Conservation (phyloP, 2,888 invertebrate species). For the Eupithecia abbreviata region DNA sequence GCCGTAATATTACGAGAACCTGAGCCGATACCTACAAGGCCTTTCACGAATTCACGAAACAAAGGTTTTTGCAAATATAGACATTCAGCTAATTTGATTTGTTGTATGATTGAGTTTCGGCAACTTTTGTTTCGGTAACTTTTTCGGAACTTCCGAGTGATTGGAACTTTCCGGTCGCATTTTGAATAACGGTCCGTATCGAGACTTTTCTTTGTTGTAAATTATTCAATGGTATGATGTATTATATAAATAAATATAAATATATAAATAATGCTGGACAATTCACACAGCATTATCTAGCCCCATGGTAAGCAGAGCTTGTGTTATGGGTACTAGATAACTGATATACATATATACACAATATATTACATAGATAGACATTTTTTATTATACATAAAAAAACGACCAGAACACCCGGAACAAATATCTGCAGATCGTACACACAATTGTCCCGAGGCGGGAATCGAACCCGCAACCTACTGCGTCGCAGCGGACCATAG, state of each 20-base stretch:
- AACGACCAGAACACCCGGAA: too few species aligned
- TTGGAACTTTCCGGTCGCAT: slow-evolving; percentile 9
- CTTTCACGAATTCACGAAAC: slow-evolving; percentile 3
- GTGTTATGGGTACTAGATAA: too few species aligned
- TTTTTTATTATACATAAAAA: too few species aligned
- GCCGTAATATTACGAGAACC: not conserved
- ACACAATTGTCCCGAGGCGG: too few species aligned
- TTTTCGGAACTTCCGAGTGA: slow-evolving; percentile 10
- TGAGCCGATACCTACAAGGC: not conserved
- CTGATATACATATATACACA: too few species aligned
- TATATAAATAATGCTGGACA: too few species aligned
- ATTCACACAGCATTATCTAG: too few species aligned
- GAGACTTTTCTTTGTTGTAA: not conserved
- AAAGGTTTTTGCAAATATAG: slow-evolving; percentile 14
- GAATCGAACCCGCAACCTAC: too few species aligned
- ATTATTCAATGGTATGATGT: not conserved
- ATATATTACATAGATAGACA: too few species aligned
- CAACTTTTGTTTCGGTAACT: slow-evolving; percentile 9
- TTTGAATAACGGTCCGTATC: not conserved
- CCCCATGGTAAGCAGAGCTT: too few species aligned
- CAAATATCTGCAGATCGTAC: too few species aligned
- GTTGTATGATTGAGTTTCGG: slow-evolving; percentile 16
- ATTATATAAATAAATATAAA: not conserved
- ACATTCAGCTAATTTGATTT: slow-evolving; percentile 20
- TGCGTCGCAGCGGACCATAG: too few species aligned